Evolutionary conservation across 2,797 vertebrate species (phyloP).

Genomic region (Chelon auratus): DNA sequence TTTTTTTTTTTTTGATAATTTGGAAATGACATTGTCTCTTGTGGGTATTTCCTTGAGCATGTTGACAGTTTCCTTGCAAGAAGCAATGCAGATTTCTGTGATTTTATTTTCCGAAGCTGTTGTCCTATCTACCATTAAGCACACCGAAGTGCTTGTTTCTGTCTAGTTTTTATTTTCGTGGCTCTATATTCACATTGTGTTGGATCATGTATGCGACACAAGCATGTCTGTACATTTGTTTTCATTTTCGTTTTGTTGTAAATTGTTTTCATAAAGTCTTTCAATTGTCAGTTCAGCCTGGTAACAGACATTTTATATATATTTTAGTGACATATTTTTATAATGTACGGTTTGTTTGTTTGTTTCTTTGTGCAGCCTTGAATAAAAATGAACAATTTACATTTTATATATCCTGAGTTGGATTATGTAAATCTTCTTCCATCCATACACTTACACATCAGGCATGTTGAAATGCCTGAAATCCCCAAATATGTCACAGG

Average conservation of each 20-base stretch:
- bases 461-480: no score
- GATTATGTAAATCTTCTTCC: no score
- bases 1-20: conserved; percentile 5
- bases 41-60: conserved; percentile 4
- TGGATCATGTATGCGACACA: conserved; percentile 6
- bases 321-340: conserved; percentile 78
- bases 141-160: conserved; percentile 12
- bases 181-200: conserved; percentile 8
- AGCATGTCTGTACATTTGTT: conserved; percentile 57
- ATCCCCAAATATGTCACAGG: no score
- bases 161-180: conserved; percentile 24
- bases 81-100: conserved; percentile 4
- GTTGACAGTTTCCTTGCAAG: conserved; percentile 4
- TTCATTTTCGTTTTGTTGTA: conserved; percentile 58
- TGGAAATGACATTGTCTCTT: conserved; percentile 3
- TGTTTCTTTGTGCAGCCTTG: conserved; percentile 47
- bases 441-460: no score
- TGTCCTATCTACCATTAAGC: conserved; percentile 4
- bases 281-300: conserved; percentile 42
- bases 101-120: background rate
- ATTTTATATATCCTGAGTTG: conserved; percentile 30
- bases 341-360: conserved; percentile 62
- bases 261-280: conserved; percentile 53
- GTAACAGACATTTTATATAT: conserved; percentile 67
- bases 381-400: conserved; percentile 62